Evolutionary conservation across 2,797 vertebrate genomes (phyloP), one percentile per base, ranked within the genome.

Genomic region (Amblyraja radiata): DNA sequence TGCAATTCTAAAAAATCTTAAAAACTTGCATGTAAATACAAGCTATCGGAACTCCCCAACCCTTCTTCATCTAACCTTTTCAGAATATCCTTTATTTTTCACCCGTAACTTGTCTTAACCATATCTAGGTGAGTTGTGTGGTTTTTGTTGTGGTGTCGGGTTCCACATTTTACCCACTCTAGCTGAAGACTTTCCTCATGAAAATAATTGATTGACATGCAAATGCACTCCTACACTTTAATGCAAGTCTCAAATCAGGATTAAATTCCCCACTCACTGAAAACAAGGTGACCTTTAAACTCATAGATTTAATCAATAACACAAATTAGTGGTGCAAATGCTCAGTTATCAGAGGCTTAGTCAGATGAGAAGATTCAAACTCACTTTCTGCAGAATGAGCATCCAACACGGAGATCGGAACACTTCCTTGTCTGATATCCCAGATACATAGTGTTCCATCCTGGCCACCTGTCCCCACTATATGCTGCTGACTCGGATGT

Each of bases 401-500:
- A 94, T 98, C 99, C 95, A 98, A 97, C 28, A 99, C 96, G 11
- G 98, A 99, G 94, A 98, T 97, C 18, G 98, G 99, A 93, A 97
- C 95, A 84, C 94, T 97, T 93, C 97, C 97, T 94, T 98, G 98
- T 95, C 99, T 97, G 93, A 99, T 97, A 92, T 99, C 99, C 99
- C 99, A 99, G 94, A 99, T 97, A 94, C 97, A 98, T 93, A 99
- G 95, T 98, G 99, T 99, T 93, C 99, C 99, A 39, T 99, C 98
- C 96, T 99, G 98, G 93, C 99, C 98, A 18, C 99, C 99, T 0
- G 98, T 99, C 93, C 98, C 98, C 94, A 99, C 98, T 90, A 99
- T 97, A 94, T 99, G 98, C 95, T 99, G 98, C 93, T 99, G 98
- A 95, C 97, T 98, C 0, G 98, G 98, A 95, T 99, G 98, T 95